Conservation (phyloP, 2,888 invertebrate genomes). For the Neoscelio sp. region DNA sequence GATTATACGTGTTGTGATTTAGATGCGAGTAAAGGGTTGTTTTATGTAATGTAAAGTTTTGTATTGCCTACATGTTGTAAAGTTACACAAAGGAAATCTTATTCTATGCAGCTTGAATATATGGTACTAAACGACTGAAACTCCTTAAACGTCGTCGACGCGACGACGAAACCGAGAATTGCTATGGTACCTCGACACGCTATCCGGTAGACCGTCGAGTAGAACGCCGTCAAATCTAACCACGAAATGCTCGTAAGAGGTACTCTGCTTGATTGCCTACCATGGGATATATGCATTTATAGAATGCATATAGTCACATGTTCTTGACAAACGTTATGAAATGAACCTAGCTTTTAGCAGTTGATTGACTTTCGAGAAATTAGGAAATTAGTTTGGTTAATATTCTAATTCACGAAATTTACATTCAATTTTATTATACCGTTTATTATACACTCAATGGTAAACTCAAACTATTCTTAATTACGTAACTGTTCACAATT, state of each 20-base stretch:
- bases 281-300: slow-evolving; percentile 68
- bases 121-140: slow-evolving; percentile 44
- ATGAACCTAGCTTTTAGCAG: slow-evolving; percentile 54
- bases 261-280: slow-evolving; percentile 79
- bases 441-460: too few relatives aligned
- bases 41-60: slow-evolving; percentile 8
- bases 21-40: too few relatives aligned
- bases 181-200: slow-evolving; percentile 75
- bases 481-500: too few relatives aligned
- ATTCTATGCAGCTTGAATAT: slow-evolving; percentile 43
- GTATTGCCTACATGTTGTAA: slow-evolving; percentile 21
- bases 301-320: slow-evolving; percentile 59
- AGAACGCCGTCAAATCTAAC: slow-evolving; percentile 79
- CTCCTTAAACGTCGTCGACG: slow-evolving; percentile 62
- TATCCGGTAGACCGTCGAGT: slow-evolving; percentile 68
- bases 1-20: too few relatives aligned
- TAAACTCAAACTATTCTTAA: too few relatives aligned
- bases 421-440: slow-evolving; percentile 3
- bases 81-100: slow-evolving; percentile 43
- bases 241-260: slow-evolving; percentile 78
- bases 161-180: slow-evolving; percentile 73
- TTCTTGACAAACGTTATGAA: slow-evolving; percentile 64
- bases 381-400: slow-evolving; percentile 39
- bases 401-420: slow-evolving; percentile 20
- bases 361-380: slow-evolving; percentile 52